Evolutionary conservation across 2,113 vertebrate species (phyloP), one percentile per base, ranked within the genome.

Genomic region (Microtus montanus): DNA sequence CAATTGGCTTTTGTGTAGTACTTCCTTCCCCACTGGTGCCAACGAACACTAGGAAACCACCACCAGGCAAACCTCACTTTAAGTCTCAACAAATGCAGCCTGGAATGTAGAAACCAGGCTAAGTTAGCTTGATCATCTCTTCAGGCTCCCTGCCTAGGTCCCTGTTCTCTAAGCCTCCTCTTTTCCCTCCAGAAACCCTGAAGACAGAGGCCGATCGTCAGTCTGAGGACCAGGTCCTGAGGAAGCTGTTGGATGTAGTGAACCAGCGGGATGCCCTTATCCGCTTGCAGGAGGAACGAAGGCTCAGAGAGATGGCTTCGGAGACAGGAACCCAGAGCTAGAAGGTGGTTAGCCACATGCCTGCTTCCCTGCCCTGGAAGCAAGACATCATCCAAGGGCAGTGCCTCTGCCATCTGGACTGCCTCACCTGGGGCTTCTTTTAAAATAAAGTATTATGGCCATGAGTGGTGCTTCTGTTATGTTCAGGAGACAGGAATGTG

Each of bases 191-290:
- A 99, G 99, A 98, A 71, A 92, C 91, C 33, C 95, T 98, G 71
- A 99, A 99, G 97, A 99, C 98, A 0, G 35, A 97, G 0, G 98
- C 98, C 7, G 99, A 99, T 63, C 91, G 11, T 1, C 90, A 33
- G 0, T 98, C 98, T 0, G 99, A 99, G 96, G 97, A 98, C 0
- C 95, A 96, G 38, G 96, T 98, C 95, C 98, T 99, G 54, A 97
- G 91, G 44, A 97, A 99, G 98, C 98, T 99, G 98, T 44, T 99
- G 80, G 98, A 99, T 0, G 99, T 99, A 97, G 99, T 99, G 97
- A 98, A 99, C 97, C 98, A 99, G 98, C 98, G 99, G 89, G 98
- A 99, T 54, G 94, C 98, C 33, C 98, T 99, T 96, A 99, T 99
- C 92, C 97, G 98, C 4, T 97, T 99, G 77, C 98, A 99, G 97